phyloP scores from a whole-genome alignment of 2,888 invertebrate genomes.

The Biston stratarius region DNA sequence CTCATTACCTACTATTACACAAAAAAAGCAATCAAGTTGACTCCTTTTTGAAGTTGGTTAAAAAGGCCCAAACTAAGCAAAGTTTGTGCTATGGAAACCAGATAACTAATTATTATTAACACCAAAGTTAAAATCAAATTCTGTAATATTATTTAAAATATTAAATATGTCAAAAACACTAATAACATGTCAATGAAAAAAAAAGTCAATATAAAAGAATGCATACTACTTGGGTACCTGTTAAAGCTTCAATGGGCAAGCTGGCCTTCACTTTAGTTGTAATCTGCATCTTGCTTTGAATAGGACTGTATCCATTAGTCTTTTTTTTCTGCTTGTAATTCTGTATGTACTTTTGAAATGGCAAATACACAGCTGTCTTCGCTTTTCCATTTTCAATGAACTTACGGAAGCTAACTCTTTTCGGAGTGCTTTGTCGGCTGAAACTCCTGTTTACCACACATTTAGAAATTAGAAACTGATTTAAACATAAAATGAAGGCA shows the following conservation, averaged over 20 bases:
- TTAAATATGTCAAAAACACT: too few species aligned
- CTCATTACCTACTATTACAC: too few species aligned
- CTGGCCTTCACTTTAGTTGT: slow-evolving; percentile 70
- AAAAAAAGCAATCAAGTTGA: too few species aligned
- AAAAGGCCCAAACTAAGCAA: too few species aligned
- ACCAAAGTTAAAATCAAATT: too few species aligned
- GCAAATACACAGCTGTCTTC: slow-evolving; percentile 87
- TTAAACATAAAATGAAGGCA: neutral
- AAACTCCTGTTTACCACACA: slow-evolving; percentile 30
- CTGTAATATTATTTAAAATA: too few species aligned
- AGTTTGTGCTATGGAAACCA: too few species aligned
- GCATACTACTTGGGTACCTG: slow-evolving; percentile 56
- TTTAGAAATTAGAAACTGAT: neutral
- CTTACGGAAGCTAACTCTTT: slow-evolving; percentile 79
- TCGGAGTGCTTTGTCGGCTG: slow-evolving; percentile 77
- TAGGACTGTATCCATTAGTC: slow-evolving; percentile 70
- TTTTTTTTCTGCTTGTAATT: slow-evolving; percentile 78
- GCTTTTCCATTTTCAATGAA: slow-evolving; percentile 79
- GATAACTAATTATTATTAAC: too few species aligned
- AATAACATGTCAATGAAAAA: too few species aligned
- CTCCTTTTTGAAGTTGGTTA: too few species aligned
- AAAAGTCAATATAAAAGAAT: too few species aligned
- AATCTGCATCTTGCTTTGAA: slow-evolving; percentile 71
- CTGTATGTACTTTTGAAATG: slow-evolving; percentile 85
- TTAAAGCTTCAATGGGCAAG: slow-evolving; percentile 68